Evolutionary conservation across 1,140 invertebrate genomes (phyloP).

Genomic region (Lucilia cuprina): DNA sequence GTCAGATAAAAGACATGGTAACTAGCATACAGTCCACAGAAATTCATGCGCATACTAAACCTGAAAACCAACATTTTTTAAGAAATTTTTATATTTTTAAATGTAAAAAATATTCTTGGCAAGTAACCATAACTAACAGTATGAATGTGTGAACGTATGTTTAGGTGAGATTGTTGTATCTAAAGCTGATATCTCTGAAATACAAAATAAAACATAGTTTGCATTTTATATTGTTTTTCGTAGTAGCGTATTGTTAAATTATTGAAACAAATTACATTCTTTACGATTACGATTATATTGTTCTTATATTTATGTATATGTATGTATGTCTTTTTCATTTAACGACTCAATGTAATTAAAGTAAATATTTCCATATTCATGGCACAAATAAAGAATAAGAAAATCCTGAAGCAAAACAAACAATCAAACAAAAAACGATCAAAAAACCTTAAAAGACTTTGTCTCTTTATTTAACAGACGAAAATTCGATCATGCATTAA

Average conservation of each 20-base stretch:
- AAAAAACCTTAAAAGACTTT: conserved; percentile 1
- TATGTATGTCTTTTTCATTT: background rate
- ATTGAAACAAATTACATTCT: conserved; percentile 3
- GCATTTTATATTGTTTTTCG: background rate
- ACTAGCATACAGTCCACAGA: too few species aligned
- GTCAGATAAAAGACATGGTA: background rate
- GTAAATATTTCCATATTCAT: conserved; percentile 17
- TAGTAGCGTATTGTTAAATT: background rate
- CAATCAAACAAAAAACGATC: background rate
- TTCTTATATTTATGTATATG: too few species aligned
- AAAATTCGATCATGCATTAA: conserved; percentile 8
- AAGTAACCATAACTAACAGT: too few species aligned
- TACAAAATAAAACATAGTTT: background rate
- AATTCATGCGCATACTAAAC: too few species aligned
- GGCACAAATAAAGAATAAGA: background rate
- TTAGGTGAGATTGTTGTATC: background rate
- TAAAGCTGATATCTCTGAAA: too few species aligned
- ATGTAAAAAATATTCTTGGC: too few species aligned
- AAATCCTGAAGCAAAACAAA: background rate
- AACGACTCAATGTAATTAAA: background rate
- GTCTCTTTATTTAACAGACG: background rate
- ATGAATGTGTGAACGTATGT: background rate
- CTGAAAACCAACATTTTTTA: too few species aligned
- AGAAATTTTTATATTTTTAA: too few species aligned
- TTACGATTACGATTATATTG: conserved; percentile 1